Percentiles rank a stretch among this genome's conserved stretches.
Evolutionary conservation across 1,140 invertebrate species (phyloP).

Genomic region (Ceratina australensis): DNA sequence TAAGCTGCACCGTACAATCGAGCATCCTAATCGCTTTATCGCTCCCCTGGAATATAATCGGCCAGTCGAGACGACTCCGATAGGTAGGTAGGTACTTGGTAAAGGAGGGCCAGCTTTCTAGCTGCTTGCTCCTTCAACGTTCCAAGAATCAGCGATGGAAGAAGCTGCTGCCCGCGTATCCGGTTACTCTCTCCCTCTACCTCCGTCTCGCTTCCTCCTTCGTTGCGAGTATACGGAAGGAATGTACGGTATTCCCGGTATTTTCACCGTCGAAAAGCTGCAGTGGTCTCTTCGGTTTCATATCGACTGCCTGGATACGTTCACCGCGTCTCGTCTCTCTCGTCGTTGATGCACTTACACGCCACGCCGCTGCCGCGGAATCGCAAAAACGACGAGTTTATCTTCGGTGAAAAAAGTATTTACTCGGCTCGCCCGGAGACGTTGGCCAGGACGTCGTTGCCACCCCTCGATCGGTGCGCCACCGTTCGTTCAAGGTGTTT

Average conservation of each 20-base stretch:
- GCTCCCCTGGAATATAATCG: constrained; percentile 56
- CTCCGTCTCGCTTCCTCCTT: too few relatives aligned
- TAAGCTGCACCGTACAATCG: constrained; percentile 52
- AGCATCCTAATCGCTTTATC: constrained; percentile 67
- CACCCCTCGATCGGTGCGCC: too few relatives aligned
- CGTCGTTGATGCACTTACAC: constrained; percentile 28
- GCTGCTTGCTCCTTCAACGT: constrained; percentile 26
- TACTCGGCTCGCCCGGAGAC: not conserved
- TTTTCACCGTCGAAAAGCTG: constrained; percentile 57
- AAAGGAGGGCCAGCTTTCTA: constrained; percentile 18
- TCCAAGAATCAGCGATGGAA: constrained; percentile 55
- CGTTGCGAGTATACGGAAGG: constrained; percentile 47
- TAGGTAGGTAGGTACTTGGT: not conserved
- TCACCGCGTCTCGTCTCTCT: not conserved
- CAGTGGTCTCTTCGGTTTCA: constrained; percentile 53
- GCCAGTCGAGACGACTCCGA: constrained; percentile 36
- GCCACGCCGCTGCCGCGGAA: not conserved
- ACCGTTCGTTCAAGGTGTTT: not conserved
- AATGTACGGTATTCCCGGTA: constrained; percentile 58
- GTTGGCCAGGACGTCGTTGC: too few relatives aligned
- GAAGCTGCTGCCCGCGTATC: constrained; percentile 40
- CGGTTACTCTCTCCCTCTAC: constrained; percentile 32
- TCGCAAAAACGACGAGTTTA: constrained; percentile 23
- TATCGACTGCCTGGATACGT: constrained; percentile 41
- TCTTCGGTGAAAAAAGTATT: constrained; percentile 17